phyloP scores from a whole-genome alignment of 2,888 invertebrate species.

The Oxyteleia sp. region DNA sequence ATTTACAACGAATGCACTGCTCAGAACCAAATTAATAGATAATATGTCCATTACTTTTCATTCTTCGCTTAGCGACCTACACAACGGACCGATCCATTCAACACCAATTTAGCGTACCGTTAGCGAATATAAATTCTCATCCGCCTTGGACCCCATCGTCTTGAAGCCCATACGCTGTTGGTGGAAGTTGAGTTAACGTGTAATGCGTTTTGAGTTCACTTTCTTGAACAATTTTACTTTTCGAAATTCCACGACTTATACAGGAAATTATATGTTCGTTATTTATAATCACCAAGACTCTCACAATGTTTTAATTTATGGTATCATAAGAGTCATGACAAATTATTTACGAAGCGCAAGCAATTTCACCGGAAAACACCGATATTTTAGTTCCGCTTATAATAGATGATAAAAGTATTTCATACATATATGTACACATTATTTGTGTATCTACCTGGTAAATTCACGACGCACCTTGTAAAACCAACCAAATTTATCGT shows the following conservation, averaged over 20 bases:
- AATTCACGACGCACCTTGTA: slow-evolving; percentile 89
- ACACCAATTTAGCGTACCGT: slow-evolving; percentile 78
- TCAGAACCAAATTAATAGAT: slow-evolving; percentile 79
- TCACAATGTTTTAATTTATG: neutral
- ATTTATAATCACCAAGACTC: slow-evolving; percentile 1
- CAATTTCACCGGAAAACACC: neutral
- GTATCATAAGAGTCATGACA: neutral
- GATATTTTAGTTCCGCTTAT: slow-evolving; percentile 21
- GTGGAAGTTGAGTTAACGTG: slow-evolving; percentile 10
- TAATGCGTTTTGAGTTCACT: slow-evolving; percentile 12
- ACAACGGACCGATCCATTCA: slow-evolving; percentile 81
- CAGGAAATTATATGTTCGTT: slow-evolving; percentile 14
- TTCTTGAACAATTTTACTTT: slow-evolving; percentile 26
- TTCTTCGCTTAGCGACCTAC: slow-evolving; percentile 80
- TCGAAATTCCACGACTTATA: slow-evolving; percentile 16
- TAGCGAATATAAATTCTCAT: slow-evolving; percentile 63
- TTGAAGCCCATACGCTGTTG: slow-evolving; percentile 13
- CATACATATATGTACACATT: slow-evolving; percentile 67
- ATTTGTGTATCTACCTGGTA: slow-evolving; percentile 70
- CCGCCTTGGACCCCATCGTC: slow-evolving; percentile 54
- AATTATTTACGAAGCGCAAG: neutral
- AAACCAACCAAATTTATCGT: slow-evolving; percentile 96
- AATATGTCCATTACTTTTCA: slow-evolving; percentile 81
- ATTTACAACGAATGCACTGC: slow-evolving; percentile 54
- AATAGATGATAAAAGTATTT: slow-evolving; percentile 65